These are phyloP conservation scores for Patella caerulea DNA, from an alignment of 2,888 invertebrate genomes.

Conservation along the genomic window DNA sequence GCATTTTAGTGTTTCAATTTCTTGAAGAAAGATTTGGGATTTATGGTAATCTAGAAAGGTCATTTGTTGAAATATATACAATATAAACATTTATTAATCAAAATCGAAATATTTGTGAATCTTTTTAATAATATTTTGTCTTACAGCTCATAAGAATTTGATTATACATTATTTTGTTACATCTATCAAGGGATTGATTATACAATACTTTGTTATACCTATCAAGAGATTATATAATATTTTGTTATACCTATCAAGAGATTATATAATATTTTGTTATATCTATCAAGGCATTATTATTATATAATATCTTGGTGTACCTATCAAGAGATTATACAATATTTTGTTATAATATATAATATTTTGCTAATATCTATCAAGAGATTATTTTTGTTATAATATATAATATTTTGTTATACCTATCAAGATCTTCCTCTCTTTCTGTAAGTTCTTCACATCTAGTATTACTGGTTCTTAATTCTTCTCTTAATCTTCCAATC, in stretches of 20 bases:
- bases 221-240: no score
- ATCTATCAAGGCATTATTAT: not conserved
- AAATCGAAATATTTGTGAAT: no score
- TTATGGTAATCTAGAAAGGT: no score
- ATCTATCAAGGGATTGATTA: not conserved
- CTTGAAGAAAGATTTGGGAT: no score
- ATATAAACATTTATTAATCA: no score
- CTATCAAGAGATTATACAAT: not conserved
- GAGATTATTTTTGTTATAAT: not conserved
- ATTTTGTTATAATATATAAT: not conserved
- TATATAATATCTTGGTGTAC: not conserved
- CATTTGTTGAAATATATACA: no score
- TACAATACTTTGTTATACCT: not conserved
- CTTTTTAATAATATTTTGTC: no score
- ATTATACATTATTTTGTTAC: no score
- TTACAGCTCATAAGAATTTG: no score
- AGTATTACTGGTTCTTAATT: conserved; percentile 48
- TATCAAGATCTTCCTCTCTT: conserved; percentile 52
- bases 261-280: no score
- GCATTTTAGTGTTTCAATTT: no score
- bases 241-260: no score
- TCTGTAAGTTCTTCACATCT: conserved; percentile 52
- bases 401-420: conserved; percentile 41
- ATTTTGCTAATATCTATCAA: not conserved
- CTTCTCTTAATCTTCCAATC: conserved; percentile 49